Evolutionary conservation across 1,140 invertebrate species (phyloP).

Genomic region (Papilio dardanus): DNA sequence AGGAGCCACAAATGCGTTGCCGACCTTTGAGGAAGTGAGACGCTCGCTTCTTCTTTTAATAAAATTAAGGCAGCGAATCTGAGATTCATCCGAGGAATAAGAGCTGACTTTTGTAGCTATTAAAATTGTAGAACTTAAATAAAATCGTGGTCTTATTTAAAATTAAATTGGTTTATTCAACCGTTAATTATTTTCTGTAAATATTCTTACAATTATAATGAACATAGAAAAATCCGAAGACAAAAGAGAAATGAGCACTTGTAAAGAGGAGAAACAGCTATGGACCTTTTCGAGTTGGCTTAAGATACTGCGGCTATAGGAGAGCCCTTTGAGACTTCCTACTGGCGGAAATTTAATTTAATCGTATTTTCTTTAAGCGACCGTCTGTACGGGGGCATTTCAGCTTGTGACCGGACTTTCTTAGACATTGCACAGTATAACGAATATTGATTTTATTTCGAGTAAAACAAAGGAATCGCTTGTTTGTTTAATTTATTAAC

Average conservation of each 20-base stretch:
- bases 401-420: constrained; percentile 57
- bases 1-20: too few species aligned
- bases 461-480: constrained; percentile 28
- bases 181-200: not conserved
- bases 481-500: constrained; percentile 28
- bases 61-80: not conserved
- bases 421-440: constrained; percentile 37
- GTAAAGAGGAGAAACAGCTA: constrained; percentile 46
- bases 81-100: not conserved
- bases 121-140: not conserved
- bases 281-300: constrained; percentile 55
- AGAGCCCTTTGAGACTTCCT: constrained; percentile 74
- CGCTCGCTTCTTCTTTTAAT: too few species aligned
- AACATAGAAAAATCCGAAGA: not conserved
- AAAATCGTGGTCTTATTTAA: not conserved
- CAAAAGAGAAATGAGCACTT: constrained; percentile 34
- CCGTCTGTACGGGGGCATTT: constrained; percentile 60
- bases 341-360: constrained; percentile 76
- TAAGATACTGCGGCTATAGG: constrained; percentile 75
- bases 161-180: not conserved
- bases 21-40: too few species aligned
- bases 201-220: not conserved
- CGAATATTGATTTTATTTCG: constrained; percentile 33
- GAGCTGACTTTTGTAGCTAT: not conserved
- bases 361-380: constrained; percentile 77